Percentiles rank a stretch among this genome's conserved stretches.
phyloP scores from a whole-genome alignment of 1,140 invertebrate species.

The Aradophagus sp. region DNA sequence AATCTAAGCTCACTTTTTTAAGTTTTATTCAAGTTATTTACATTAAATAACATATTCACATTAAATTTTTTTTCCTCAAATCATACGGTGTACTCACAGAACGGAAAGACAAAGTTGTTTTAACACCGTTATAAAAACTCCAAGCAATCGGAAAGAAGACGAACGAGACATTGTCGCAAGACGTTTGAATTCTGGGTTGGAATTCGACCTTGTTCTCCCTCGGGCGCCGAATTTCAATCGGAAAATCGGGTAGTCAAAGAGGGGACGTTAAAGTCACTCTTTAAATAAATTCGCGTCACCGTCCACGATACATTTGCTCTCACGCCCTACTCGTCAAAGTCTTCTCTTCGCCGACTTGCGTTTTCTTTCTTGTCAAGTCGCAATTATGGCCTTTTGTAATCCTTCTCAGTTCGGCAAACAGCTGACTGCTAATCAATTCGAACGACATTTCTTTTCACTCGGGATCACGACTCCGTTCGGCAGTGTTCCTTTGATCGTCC shows the following conservation, averaged over 20 bases:
- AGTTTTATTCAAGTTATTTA: too few relatives aligned
- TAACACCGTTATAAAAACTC: too few relatives aligned
- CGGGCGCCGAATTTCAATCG: constrained; percentile 49
- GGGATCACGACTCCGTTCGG: too few relatives aligned
- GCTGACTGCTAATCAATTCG: constrained; percentile 2
- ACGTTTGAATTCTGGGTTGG: constrained; percentile 3
- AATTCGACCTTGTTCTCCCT: constrained; percentile 44
- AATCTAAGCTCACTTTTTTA: too few relatives aligned
- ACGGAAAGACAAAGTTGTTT: too few relatives aligned
- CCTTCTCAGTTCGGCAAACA: background rate
- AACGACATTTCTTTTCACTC: too few relatives aligned
- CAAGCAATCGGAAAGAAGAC: too few relatives aligned
- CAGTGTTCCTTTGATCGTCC: too few relatives aligned
- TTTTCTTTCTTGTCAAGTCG: constrained; percentile 1
- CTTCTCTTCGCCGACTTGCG: too few relatives aligned
- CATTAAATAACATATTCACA: too few relatives aligned
- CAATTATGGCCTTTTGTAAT: constrained; percentile 27
- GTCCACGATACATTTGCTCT: constrained; percentile 53
- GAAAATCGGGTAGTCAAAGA: constrained; percentile 16
- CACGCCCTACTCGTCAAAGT: constrained; percentile 40
- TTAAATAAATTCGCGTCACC: constrained; percentile 53
- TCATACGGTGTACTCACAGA: too few relatives aligned
- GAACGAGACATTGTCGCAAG: background rate
- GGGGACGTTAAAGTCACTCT: constrained; percentile 14
- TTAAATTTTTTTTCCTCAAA: too few relatives aligned